Evolutionary conservation across 2,888 invertebrate genomes (phyloP), one percentile per base, ranked within the genome.

Genomic region (Amphipoea oculea): DNA sequence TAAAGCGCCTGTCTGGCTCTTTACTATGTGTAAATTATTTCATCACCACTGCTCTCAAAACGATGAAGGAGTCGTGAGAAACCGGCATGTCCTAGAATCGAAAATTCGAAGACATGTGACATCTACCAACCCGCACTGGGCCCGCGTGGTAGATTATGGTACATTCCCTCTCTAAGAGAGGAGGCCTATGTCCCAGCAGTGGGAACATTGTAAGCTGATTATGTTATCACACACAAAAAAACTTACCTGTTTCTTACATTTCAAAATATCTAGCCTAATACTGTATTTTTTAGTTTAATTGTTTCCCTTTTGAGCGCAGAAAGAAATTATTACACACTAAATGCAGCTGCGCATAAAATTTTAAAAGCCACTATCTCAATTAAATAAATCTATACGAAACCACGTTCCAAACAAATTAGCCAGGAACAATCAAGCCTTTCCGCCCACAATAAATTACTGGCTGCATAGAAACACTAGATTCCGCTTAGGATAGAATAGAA

Each of bases 401-500:
- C 70, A 62, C 42, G 57, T 36, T n/a, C 36, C 54, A 83, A 79
- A 86, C 72, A 81, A 86, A 83, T 84, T 85, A 85, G 62, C 51
- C 9, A 57, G 51, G 40, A 83, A 72, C 81, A 81, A 84, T 86
- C 71, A 83, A 60, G 73, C 70, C 73, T 82, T 87, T 84, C 74
- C 78, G 60, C 69, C 73, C 73, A 77, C 79, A 82, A 82, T 86
- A 89, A 86, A 89, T 85, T 84, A 86, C 85, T 72, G 75, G 71
- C 73, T 65, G 77, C 83, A 87, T 85, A 86, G 80, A 79, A 85
- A 86, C 78, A 87, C 79, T 86, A 74, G 79, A 85, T 80, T 75
- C 82, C 79, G 88, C 76, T 90, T 90, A 91, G 91, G 83, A 89
- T 83, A 88, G 89, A 90, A 85, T 90, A 91, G 91, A 91, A 93